Conservation (phyloP, 1,140 invertebrate species). For the Drosophila mojavensis region DNA sequence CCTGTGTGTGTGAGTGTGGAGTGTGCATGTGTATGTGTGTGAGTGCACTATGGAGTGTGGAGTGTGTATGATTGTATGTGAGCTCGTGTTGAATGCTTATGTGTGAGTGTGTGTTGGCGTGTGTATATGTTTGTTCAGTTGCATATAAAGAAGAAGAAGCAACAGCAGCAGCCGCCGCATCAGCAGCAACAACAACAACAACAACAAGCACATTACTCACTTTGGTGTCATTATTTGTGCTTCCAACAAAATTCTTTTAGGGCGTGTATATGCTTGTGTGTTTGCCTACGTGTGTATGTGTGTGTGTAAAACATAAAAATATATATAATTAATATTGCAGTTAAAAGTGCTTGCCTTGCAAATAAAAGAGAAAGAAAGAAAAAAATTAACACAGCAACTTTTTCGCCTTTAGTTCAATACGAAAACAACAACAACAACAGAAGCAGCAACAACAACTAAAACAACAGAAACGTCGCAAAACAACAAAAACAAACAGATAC, state of each 20-base stretch:
- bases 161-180: slow-evolving; percentile 14
- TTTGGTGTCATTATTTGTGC: slow-evolving; percentile 50
- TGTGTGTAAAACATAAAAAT: slow-evolving; percentile 26
- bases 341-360: slow-evolving; percentile 68
- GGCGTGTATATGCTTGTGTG: slow-evolving; percentile 33
- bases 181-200: slow-evolving; percentile 11
- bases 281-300: slow-evolving; percentile 15
- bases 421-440: slow-evolving; percentile 2
- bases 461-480: neutral
- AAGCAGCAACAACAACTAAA: too few relatives aligned
- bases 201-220: slow-evolving; percentile 41
- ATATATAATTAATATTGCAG: slow-evolving; percentile 39
- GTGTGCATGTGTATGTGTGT: slow-evolving; percentile 39
- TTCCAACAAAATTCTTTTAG: slow-evolving; percentile 49
- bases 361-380: slow-evolving; percentile 37
- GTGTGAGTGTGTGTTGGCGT: slow-evolving; percentile 22
- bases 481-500: slow-evolving; percentile 14
- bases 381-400: slow-evolving; percentile 61
- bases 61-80: slow-evolving; percentile 43
- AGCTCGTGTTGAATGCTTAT: slow-evolving; percentile 14
- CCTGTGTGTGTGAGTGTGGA: slow-evolving; percentile 14
- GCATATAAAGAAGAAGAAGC: slow-evolving; percentile 42
- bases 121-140: slow-evolving; percentile 56
- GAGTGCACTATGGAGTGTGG: slow-evolving; percentile 19
- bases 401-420: slow-evolving; percentile 29